These are phyloP conservation scores for Chelonus insularis DNA, from an alignment of 1,140 invertebrate genomes.

Conservation along the genomic window DNA sequence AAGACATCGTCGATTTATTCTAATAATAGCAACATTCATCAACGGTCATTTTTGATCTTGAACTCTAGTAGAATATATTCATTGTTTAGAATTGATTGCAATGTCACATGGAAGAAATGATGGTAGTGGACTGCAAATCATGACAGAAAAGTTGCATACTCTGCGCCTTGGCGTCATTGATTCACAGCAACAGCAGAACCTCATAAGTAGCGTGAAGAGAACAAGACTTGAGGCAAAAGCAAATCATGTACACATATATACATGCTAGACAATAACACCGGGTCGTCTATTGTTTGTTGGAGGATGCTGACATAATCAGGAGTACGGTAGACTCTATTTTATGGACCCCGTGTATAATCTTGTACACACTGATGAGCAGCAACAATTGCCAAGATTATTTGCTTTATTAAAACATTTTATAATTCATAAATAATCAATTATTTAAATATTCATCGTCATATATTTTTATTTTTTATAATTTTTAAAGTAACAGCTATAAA, in stretches of 20 bases:
- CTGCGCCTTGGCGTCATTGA: slow-evolving; percentile 5
- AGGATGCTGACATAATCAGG: slow-evolving; percentile 59
- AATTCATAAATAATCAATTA: no score
- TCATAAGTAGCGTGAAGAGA: neutral
- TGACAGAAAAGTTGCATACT: neutral
- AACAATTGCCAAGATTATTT: slow-evolving; percentile 10
- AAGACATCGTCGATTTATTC: no score
- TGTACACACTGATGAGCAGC: slow-evolving; percentile 12
- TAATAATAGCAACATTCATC: no score
- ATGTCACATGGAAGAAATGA: neutral
- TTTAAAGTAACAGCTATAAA: no score
- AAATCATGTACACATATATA: slow-evolving; percentile 32
- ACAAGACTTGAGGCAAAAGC: slow-evolving; percentile 10
- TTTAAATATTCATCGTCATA: neutral
- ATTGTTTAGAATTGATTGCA: slow-evolving; percentile 1
- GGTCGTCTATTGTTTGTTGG: slow-evolving; percentile 51
- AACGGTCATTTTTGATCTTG: no score
- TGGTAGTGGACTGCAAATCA: neutral
- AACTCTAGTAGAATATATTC: neutral
- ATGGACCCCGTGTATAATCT: slow-evolving; percentile 34
- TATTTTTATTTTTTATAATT: neutral
- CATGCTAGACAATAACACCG: slow-evolving; percentile 27
- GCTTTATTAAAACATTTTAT: no score
- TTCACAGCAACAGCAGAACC: neutral
- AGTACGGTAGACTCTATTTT: slow-evolving; percentile 41